Percentiles rank a stretch among this genome's conserved stretches.
Evolutionary conservation across 2,113 vertebrate species (phyloP).

Genomic region (Merops nubicus): DNA sequence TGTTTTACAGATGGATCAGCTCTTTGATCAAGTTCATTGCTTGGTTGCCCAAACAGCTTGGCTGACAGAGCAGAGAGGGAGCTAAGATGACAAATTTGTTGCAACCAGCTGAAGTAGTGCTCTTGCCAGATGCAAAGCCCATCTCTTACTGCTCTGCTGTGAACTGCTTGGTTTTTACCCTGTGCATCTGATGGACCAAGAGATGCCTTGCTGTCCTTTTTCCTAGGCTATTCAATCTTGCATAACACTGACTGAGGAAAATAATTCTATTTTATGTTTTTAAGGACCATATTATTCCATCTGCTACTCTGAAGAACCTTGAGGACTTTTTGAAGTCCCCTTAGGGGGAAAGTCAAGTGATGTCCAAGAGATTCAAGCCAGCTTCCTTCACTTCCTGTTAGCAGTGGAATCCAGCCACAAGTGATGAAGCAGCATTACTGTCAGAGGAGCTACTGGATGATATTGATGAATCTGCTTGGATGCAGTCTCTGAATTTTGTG

Average conservation of each 20-base stretch:
- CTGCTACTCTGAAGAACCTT: background rate
- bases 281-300: background rate
- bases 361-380: background rate
- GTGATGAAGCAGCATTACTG: background rate
- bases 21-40: background rate
- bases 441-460: background rate
- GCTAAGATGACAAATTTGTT: background rate
- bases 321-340: background rate
- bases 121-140: background rate
- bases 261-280: background rate
- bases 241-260: background rate
- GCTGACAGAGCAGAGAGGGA: background rate
- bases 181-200: background rate
- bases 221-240: background rate
- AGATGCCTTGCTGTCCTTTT: background rate
- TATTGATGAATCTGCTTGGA: background rate
- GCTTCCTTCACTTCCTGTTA: background rate
- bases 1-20: background rate
- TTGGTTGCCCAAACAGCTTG: background rate
- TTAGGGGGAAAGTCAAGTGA: background rate
- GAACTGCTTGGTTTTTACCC: background rate
- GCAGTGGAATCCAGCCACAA: background rate
- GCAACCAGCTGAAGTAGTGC: background rate
- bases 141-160: background rate
- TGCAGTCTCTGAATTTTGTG: background rate